Base-by-base conservation (phyloP, 1,140 invertebrate species). In the Penaeus indicus region DNA sequence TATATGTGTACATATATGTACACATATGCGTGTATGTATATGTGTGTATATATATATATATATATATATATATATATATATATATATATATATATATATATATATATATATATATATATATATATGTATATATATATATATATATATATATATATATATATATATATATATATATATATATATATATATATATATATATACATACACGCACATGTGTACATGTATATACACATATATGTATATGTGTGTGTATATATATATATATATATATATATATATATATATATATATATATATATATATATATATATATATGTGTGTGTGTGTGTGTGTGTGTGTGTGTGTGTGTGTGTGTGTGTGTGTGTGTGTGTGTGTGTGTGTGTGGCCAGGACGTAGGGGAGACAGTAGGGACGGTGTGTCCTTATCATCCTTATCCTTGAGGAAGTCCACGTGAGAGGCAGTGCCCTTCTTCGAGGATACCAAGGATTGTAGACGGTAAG, bases 171-270 rank as follows among this genome's bases (percentile, higher is more conserved):
- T n/a, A 22, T 21, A 3, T 72, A 72, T 72, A 72, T 72, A 22
- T 72, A 22, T 72, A 22, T 72, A n/a, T 72, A 72, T 72, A 72
- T 72, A 72, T 72, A 72, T 72, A 72, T 72, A 72, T 72, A 72
- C 13, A 72, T 22, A 72, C 18, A 72, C 18, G n/a, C 1, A 72
- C 18, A 69, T 4, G 8, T 18, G 19, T 32, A 69, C 19, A 69
- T 32, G 19, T 69, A 69, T 32, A 69, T 69, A 72, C 18, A 72
- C 18, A 72, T 22, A 72, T 22, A 72, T 22, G n/a, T 72, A 21
- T 72, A 72, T 72, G n/a, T 72, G 3, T 72, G 18, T 72, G 11
- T 32, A 72, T 72, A 72, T 32, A 72, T 22, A 72, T 22, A 72
- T 32, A 72, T 72, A 72, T 72, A 72, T 72, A 72, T 32, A 22